Conservation (phyloP, 64 coral and sea anemone genomes). For the Dendronephthya gigantea region DNA sequence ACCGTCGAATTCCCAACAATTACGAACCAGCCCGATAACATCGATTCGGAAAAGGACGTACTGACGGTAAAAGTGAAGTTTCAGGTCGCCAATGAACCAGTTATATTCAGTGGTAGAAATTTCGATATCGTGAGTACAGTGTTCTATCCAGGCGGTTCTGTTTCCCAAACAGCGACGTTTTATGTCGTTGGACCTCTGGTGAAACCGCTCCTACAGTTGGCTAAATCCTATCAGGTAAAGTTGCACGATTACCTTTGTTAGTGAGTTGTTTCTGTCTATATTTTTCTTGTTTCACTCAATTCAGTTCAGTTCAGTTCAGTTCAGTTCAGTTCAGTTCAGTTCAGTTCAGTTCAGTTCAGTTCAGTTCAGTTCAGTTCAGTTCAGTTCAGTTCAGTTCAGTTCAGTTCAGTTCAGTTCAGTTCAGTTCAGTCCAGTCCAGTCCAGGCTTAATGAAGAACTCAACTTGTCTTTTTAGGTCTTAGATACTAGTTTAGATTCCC, state of each 20-base stretch:
- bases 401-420: too few relatives aligned
- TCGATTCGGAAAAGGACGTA: conserved; percentile 41
- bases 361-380: too few relatives aligned
- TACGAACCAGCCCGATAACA: conserved; percentile 39
- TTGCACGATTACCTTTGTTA: not conserved
- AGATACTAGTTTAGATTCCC: conserved; percentile 37
- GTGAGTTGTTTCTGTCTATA: too few relatives aligned
- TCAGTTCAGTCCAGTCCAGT: not conserved
- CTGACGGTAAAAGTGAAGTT: conserved; percentile 46
- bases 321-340: too few relatives aligned
- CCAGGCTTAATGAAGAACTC: not conserved
- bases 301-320: too few relatives aligned
- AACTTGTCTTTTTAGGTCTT: conserved; percentile 19
- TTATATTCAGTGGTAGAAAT: conserved; percentile 59
- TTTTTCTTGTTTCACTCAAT: too few relatives aligned
- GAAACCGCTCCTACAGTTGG: conserved; percentile 61
- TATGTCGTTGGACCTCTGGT: conserved; percentile 54
- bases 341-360: too few relatives aligned
- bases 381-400: too few relatives aligned
- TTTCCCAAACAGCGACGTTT: conserved; percentile 27
- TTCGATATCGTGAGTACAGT: conserved; percentile 30
- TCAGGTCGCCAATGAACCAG: conserved; percentile 43
- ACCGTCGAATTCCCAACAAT: conserved; percentile 29
- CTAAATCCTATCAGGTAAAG: conserved; percentile 50
- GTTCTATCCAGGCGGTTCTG: conserved; percentile 32